Evolutionary conservation across 2,888 invertebrate genomes (phyloP), one percentile per base, ranked within the genome.

Genomic region (Drosophila macrospina): DNA sequence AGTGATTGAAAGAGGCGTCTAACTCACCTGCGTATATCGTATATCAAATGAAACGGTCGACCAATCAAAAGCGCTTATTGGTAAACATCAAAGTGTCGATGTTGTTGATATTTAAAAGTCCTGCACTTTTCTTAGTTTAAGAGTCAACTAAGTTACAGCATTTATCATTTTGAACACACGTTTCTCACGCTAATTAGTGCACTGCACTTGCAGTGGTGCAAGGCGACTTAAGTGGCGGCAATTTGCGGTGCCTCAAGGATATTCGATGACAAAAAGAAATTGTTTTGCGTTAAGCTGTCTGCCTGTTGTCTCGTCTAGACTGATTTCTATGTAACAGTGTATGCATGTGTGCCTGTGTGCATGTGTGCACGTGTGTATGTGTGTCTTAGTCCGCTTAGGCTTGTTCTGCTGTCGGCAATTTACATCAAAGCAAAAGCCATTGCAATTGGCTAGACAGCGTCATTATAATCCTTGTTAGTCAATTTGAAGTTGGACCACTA

Each of bases 241-340:
- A 75, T 79, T 82, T 86, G 82, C 86, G 81, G 80, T 86, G 66
- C 89, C 80, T 88, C 86, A 86, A 86, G 88, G 83, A 76, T 89
- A 86, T 86, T 88, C 80, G 70, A 88, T 86, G 83, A 86, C 86
- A 86, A 88, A 88, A 86, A 86, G 86, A 85, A 86, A 88, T 89
- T 85, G 78, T 85, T 71, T 87, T 80, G 69, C 69, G 78, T 75
- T 82, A 86, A 86, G 83, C 85, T 80, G 82, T 73, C 79, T 85
- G 79, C 68, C 70, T 55, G 71, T 77, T 80, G 81, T 81, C 71
- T 74, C 67, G 87, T 86, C 88, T 83, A 83, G 83, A 83, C 83
- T 79, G 86, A 88, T 79, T 79, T 82, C 67, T 52, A 37, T 60
- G 44, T 71, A 41, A 50, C 42, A 36, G 30, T 55, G 44, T 37